phyloP scores from a whole-genome alignment of 2,113 vertebrate genomes.

The Gyps fulvus region DNA sequence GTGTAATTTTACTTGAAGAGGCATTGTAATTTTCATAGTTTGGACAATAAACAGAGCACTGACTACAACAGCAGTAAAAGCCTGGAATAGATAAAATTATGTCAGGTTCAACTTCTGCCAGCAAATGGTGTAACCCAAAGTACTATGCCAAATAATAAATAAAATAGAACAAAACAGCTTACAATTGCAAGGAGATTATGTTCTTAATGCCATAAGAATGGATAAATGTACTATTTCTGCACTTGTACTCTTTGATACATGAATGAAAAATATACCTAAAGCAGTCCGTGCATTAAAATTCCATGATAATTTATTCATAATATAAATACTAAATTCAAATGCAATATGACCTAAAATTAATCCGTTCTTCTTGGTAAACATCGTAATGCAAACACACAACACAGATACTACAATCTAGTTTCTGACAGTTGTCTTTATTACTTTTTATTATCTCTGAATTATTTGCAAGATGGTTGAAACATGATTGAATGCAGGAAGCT shows the following conservation, averaged over 20 bases:
- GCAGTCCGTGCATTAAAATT: background rate
- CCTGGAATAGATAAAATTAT: background rate
- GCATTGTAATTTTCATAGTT: background rate
- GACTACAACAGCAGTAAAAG: background rate
- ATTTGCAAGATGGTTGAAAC: background rate
- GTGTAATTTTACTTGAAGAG: background rate
- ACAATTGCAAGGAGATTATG: constrained; percentile 38
- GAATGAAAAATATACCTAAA: constrained; percentile 12
- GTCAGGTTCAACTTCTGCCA: background rate
- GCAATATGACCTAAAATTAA: background rate
- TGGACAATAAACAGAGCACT: background rate
- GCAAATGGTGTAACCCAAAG: background rate
- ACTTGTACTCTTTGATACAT: background rate
- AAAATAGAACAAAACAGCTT: constrained; percentile 37
- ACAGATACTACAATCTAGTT: background rate
- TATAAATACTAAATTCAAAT: background rate
- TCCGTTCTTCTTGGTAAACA: background rate
- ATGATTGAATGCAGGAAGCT: background rate
- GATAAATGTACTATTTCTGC: constrained; percentile 35
- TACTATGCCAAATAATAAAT: constrained; percentile 30
- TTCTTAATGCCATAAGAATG: constrained; percentile 34
- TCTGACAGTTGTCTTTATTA: background rate
- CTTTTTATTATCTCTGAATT: background rate
- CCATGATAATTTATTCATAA: background rate
- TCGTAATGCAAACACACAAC: background rate